Percentiles rank a stretch among this genome's conserved stretches.
Conservation (phyloP, 1,140 invertebrate species). For the Musca domestica region DNA sequence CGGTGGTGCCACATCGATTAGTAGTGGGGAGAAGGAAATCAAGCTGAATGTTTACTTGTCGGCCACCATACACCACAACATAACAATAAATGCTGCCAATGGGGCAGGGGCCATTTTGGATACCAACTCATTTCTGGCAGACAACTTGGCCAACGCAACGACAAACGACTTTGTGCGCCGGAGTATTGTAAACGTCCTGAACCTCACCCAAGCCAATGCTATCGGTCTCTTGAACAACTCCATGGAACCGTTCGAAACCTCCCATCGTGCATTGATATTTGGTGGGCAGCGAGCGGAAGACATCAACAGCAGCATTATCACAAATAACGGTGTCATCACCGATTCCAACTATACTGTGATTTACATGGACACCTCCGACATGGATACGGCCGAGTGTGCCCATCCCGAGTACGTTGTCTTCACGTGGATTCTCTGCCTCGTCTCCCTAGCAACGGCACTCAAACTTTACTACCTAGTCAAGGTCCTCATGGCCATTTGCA, state of each 20-base stretch:
- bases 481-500: slow-evolving; percentile 73
- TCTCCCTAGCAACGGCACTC: slow-evolving; percentile 86
- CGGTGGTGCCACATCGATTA: not conserved
- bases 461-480: slow-evolving; percentile 91
- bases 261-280: slow-evolving; percentile 17
- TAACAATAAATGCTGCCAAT: slow-evolving; percentile 47
- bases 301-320: not conserved
- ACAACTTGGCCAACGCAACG: slow-evolving; percentile 34
- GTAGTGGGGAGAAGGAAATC: slow-evolving; percentile 36
- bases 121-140: slow-evolving; percentile 27
- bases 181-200: slow-evolving; percentile 39
- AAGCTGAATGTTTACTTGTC: slow-evolving; percentile 50
- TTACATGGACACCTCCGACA: not conserved
- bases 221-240: slow-evolving; percentile 20
- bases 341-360: not conserved
- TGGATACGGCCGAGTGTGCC: slow-evolving; percentile 53
- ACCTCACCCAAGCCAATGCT: slow-evolving; percentile 29
- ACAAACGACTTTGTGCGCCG: slow-evolving; percentile 37
- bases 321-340: not conserved
- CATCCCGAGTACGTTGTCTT: slow-evolving; percentile 88
- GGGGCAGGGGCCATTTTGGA: slow-evolving; percentile 31
- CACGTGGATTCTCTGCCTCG: slow-evolving; percentile 89
- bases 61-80: slow-evolving; percentile 53
- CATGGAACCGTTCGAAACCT: slow-evolving; percentile 36
- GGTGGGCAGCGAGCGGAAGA: not conserved